A percentile compares a stretch with the other conserved stretches of the same genome.
These are phyloP conservation scores for Otus sunia DNA, from an alignment of 2,113 vertebrate genomes.

Conservation along the genomic window DNA sequence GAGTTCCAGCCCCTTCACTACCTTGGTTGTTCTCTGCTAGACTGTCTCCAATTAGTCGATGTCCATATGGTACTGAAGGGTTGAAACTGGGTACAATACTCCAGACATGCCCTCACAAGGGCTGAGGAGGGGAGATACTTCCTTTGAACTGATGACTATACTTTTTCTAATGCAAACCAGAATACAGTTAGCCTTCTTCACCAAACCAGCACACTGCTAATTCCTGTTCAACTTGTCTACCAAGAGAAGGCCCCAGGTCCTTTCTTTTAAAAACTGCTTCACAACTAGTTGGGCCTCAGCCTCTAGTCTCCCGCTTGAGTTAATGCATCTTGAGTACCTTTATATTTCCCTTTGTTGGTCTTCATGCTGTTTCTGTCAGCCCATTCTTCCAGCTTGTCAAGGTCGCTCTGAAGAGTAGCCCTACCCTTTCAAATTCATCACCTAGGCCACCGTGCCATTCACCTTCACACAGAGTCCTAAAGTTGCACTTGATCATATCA, in stretches of 20 bases:
- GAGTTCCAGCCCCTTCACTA: neutral
- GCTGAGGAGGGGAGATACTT: neutral
- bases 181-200: neutral
- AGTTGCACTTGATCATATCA: neutral
- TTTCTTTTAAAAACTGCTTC: neutral
- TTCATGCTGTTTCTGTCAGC: neutral
- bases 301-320: neutral
- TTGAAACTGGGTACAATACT: neutral
- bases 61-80: no score
- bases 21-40: neutral
- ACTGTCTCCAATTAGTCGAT: neutral
- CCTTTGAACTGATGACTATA: neutral
- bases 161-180: neutral
- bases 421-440: neutral
- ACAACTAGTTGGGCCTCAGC: neutral
- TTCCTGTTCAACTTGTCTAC: neutral
- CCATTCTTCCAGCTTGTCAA: neutral
- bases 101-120: neutral
- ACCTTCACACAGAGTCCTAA: neutral
- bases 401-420: neutral
- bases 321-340: neutral
- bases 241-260: neutral
- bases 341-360: neutral
- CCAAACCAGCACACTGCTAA: neutral
- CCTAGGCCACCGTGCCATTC: neutral